Base-by-base conservation (phyloP, 2,113 vertebrate species). In the Oncorhynchus keta region DNA sequence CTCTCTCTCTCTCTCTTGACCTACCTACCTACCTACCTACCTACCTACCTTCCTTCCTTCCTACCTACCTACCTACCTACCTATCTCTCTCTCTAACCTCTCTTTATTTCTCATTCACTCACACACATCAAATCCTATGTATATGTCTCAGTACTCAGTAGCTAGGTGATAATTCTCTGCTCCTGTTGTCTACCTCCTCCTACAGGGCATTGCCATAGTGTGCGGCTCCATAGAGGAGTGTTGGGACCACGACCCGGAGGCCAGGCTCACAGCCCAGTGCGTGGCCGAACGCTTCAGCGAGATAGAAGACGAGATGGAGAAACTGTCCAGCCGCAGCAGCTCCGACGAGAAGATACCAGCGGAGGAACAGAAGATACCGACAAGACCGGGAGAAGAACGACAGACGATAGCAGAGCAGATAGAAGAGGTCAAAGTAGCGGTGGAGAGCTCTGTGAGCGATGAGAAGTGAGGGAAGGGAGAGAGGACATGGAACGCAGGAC, bases 231-330 rank as follows among this genome's bases (percentile, higher is more conserved):
- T 99, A 20, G 95, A 92, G 0, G 97, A 99, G 79, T 99, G 97
- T 91, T 99, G 97, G 97, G 97, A 99, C 88, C 97, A 98, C 0
- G 97, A 99, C 91, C 97, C 97, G 0, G 97, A 99, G 87, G 97
- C 97, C 16, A 93, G 97, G 0, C 96, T 99, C 65, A 99, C 97
- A 0, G 96, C 97, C 0, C 97, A 98, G 85, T 99, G 97, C 0
- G 96, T 99, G 2, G 95, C 94, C 0, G 97, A 98, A 69, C 95
- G 97, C 80, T 95, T 99, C 90, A 90, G 84, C 0, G 95, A 96
- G 78, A 78, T 99, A 76, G 95, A 94, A 79, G 95, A 94, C 13
- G 92, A 97, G 79, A 91, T 95, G 7, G 96, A 98, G 87, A 94
- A 96, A 70, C 93, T 99, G 73, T 98, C 96, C 0, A 95, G 95